Percentiles rank a stretch among this genome's conserved stretches.
Evolutionary conservation across 1,140 invertebrate species (phyloP).

Genomic region (Diabrotica virgifera): DNA sequence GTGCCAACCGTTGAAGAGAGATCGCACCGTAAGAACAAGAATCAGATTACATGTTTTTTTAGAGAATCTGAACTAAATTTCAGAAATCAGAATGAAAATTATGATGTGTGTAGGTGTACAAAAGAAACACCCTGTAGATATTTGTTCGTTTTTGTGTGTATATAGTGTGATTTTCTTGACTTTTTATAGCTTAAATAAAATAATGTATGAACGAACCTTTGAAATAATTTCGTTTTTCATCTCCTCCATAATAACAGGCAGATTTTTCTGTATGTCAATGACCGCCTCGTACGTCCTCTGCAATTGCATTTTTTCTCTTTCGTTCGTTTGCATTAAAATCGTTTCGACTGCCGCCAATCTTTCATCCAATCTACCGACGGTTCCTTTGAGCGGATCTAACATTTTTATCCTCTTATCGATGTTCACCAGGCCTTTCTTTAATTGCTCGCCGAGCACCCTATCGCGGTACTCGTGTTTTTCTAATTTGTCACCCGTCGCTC

Average conservation of each 20-base stretch:
- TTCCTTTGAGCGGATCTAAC: slow-evolving; percentile 63
- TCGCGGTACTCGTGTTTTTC: slow-evolving; percentile 81
- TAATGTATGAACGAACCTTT: slow-evolving; percentile 30
- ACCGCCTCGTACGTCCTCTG: slow-evolving; percentile 66
- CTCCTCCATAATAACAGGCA: slow-evolving; percentile 53
- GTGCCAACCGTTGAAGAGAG: too few species aligned
- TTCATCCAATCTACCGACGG: slow-evolving; percentile 62
- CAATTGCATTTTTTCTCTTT: slow-evolving; percentile 63
- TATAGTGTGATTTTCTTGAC: too few species aligned
- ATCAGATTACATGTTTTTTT: too few species aligned
- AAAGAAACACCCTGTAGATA: too few species aligned
- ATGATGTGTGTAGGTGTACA: too few species aligned
- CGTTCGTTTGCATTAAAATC: slow-evolving; percentile 64
- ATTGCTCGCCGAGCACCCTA: slow-evolving; percentile 70
- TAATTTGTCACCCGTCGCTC: slow-evolving; percentile 75
- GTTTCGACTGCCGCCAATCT: slow-evolving; percentile 67
- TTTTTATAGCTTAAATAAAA: too few species aligned
- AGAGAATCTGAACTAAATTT: too few species aligned
- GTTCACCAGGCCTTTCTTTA: slow-evolving; percentile 66
- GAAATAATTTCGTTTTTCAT: slow-evolving; percentile 39
- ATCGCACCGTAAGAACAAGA: too few species aligned
- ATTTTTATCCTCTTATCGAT: slow-evolving; percentile 71
- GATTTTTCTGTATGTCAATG: slow-evolving; percentile 61
- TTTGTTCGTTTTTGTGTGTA: too few species aligned
- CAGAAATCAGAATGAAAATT: too few species aligned